Evolutionary conservation across 2,888 invertebrate genomes (phyloP).

Genomic region (Chouioia cunea): DNA sequence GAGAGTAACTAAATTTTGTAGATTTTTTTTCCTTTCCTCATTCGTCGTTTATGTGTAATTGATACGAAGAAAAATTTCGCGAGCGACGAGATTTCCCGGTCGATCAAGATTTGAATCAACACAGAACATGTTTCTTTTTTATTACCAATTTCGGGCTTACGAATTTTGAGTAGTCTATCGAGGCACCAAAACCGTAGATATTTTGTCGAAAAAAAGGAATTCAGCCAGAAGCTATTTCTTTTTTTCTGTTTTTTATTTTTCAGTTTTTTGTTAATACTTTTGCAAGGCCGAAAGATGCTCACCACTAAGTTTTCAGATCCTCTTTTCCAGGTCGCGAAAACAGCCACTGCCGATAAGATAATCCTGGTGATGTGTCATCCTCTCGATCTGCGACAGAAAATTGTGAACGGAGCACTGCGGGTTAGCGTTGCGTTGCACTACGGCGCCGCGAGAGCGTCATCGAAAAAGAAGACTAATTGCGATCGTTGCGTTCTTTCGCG

Average conservation of each 20-base stretch:
- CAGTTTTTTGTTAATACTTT: conserved; percentile 17
- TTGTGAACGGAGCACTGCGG: conserved; percentile 53
- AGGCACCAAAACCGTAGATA: conserved; percentile 63
- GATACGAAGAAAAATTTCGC: conserved; percentile 25
- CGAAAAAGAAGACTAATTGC: background rate
- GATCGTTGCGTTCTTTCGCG: conserved; percentile 41
- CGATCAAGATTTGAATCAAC: conserved; percentile 22
- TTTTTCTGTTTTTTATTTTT: conserved; percentile 4
- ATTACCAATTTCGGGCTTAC: conserved; percentile 36
- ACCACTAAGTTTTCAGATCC: conserved; percentile 50
- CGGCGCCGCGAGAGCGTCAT: background rate
- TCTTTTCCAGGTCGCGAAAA: conserved; percentile 33
- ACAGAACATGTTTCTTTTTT: conserved; percentile 18
- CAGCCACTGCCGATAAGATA: background rate
- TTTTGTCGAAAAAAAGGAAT: conserved; percentile 36
- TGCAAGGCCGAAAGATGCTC: conserved; percentile 63
- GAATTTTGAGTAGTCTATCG: conserved; percentile 67
- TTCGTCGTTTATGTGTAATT: background rate
- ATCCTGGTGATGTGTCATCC: background rate
- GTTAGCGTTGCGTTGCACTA: conserved; percentile 24
- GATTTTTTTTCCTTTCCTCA: too few species aligned
- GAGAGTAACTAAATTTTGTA: background rate
- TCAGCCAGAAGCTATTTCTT: conserved; percentile 36
- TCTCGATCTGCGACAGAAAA: conserved; percentile 59
- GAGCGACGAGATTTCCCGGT: conserved; percentile 49